Evolutionary conservation across 64 coral and sea anemone genomes (phyloP).

Genomic region (Platygyra sinensis): DNA sequence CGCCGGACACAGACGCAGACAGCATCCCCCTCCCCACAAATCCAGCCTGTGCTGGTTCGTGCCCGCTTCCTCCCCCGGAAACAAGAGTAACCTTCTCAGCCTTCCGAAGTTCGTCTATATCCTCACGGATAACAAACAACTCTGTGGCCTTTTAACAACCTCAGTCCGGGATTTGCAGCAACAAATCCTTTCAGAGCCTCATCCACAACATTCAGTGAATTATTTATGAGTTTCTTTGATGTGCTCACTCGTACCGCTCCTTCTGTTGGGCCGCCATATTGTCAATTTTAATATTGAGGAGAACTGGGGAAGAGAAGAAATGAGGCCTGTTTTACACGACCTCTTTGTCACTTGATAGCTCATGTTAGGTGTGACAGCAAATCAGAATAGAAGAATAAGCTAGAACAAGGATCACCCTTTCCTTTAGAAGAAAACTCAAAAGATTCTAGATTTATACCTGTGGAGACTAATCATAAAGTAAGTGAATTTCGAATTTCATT

Average conservation of each 20-base stretch:
- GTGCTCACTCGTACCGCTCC: not conserved
- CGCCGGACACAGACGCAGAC: constrained; percentile 80
- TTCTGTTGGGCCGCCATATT: constrained; percentile 51
- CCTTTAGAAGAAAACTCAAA: no score
- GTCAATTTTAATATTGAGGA: not conserved
- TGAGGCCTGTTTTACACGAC: no score
- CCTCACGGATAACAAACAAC: constrained; percentile 80
- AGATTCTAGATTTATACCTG: no score
- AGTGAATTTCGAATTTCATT: no score
- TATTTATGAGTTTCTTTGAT: constrained; percentile 85
- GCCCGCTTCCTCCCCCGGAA: constrained; percentile 90
- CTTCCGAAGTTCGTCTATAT: constrained; percentile 66
- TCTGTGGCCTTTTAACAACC: constrained; percentile 75
- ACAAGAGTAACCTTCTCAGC: constrained; percentile 69
- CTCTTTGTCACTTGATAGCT: no score
- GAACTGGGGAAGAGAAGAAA: no score
- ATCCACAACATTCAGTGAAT: constrained; percentile 61
- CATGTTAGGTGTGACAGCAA: no score
- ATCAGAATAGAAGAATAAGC: no score
- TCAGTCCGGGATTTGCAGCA: constrained; percentile 68
- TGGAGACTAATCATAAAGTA: no score
- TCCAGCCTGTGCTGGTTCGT: constrained; percentile 86
- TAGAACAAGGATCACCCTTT: no score
- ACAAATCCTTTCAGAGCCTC: constrained; percentile 90
- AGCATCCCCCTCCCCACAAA: constrained; percentile 91